These are phyloP conservation scores for Agapostemon virescens DNA, from an alignment of 2,888 invertebrate species.

Conservation along the genomic window DNA sequence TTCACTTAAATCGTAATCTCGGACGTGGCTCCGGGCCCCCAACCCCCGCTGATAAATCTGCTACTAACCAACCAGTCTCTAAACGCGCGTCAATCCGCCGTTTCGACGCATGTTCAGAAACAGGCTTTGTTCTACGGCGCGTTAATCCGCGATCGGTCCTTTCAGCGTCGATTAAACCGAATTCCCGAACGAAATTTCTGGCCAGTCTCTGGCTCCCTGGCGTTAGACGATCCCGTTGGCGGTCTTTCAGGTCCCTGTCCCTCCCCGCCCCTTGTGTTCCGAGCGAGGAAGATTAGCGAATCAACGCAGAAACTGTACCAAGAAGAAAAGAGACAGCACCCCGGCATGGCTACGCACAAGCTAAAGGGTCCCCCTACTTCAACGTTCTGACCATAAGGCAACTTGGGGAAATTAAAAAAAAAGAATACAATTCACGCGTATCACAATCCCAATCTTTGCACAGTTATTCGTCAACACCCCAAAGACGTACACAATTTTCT, in stretches of 20 bases:
- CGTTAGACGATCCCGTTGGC: not conserved
- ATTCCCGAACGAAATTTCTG: slow-evolving; percentile 49
- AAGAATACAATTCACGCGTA: not conserved
- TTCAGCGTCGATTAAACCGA: slow-evolving; percentile 50
- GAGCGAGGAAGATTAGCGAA: slow-evolving; percentile 20
- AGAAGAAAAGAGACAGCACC: slow-evolving; percentile 6
- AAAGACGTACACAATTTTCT: not conserved
- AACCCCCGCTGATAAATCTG: slow-evolving; percentile 37
- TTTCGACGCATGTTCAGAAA: slow-evolving; percentile 27
- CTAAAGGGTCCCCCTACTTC: not conserved
- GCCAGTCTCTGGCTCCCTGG: not conserved
- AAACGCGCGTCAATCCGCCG: slow-evolving; percentile 41
- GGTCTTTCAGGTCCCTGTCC: not conserved
- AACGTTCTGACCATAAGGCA: not conserved
- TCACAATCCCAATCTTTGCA: not conserved
- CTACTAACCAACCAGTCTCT: slow-evolving; percentile 30
- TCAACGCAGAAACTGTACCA: slow-evolving; percentile 3
- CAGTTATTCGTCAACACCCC: not conserved
- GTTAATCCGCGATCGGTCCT: slow-evolving; percentile 64
- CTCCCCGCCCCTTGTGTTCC: not conserved
- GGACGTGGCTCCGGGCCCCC: slow-evolving; percentile 45
- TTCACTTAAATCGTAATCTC: slow-evolving; percentile 70
- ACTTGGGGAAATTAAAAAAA: not conserved
- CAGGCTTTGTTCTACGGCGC: slow-evolving; percentile 47
- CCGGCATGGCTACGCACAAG: not conserved